Percentiles rank a stretch among this genome's conserved stretches.
These are phyloP conservation scores for Pollimyrus isidori DNA, from an alignment of 2,113 vertebrate species.

Conservation along the genomic window DNA sequence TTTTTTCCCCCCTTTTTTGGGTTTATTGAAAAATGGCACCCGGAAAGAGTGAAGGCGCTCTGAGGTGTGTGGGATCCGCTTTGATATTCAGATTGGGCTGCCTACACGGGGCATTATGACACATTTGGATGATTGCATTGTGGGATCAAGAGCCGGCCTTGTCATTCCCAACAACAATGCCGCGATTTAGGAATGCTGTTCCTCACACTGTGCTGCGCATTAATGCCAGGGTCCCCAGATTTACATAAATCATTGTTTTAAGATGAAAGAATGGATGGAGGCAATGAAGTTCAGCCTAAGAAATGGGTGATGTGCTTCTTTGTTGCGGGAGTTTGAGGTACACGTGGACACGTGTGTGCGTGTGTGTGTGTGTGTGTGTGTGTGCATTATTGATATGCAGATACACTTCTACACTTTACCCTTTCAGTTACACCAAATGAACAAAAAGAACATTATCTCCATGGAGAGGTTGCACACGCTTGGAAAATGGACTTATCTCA, in stretches of 20 bases:
- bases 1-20: constrained; percentile 1
- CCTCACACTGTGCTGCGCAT: constrained; percentile 62
- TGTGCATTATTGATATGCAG: constrained; percentile 42
- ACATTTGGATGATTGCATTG: constrained; percentile 70
- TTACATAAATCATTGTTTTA: constrained; percentile 78
- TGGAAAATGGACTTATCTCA: constrained; percentile 44
- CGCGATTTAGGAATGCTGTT: constrained; percentile 68
- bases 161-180: constrained; percentile 74
- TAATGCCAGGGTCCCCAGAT: constrained; percentile 64
- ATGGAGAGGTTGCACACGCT: constrained; percentile 15
- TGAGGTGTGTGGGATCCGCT: constrained; percentile 56
- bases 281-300: constrained; percentile 71
- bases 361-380: neutral
- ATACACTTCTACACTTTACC: constrained; percentile 31
- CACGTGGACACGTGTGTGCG: constrained; percentile 17
- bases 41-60: constrained; percentile 43
- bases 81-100: constrained; percentile 65
- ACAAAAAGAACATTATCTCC: constrained; percentile 34
- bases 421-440: constrained; percentile 32
- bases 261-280: constrained; percentile 66
- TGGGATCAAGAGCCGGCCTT: constrained; percentile 72
- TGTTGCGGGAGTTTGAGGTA: neutral
- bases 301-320: constrained; percentile 39
- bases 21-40: constrained; percentile 39
- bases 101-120: constrained; percentile 68